These are phyloP conservation scores for Anoplolepis gracilipes DNA, from an alignment of 1,140 invertebrate genomes.

Conservation along the genomic window DNA sequence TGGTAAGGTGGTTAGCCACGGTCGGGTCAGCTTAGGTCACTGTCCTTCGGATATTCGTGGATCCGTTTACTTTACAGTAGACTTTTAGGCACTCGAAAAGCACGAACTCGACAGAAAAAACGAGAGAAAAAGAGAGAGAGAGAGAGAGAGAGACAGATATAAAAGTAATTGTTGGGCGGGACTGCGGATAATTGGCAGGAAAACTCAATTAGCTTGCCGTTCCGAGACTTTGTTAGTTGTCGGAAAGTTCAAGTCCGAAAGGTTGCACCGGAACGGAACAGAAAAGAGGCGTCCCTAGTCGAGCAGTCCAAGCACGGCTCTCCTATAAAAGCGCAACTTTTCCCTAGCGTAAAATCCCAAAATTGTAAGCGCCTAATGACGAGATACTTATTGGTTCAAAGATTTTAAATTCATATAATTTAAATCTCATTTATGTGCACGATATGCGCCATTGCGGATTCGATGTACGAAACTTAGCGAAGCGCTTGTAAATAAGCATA, in stretches of 20 bases:
- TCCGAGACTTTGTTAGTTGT: slow-evolving; percentile 67
- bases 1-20: slow-evolving; percentile 23
- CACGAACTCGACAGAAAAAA: not conserved
- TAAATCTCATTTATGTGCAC: not conserved
- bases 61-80: slow-evolving; percentile 50
- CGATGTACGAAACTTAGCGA: not conserved
- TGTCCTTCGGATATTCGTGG: slow-evolving; percentile 21
- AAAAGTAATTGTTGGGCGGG: slow-evolving; percentile 44
- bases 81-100: slow-evolving; percentile 35
- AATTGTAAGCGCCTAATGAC: not conserved
- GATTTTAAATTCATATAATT: not conserved
- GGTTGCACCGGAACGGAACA: not conserved
- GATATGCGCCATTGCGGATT: not conserved
- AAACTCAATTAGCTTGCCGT: slow-evolving; percentile 71
- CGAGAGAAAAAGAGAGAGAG: not conserved
- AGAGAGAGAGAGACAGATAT: slow-evolving; percentile 14
- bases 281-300: slow-evolving; percentile 7
- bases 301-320: not conserved
- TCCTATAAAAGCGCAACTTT: slow-evolving; percentile 39
- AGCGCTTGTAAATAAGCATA: slow-evolving; percentile 34
- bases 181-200: slow-evolving; percentile 58
- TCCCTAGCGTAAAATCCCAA: not conserved
- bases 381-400: not conserved
- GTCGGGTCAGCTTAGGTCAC: slow-evolving; percentile 21
- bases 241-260: slow-evolving; percentile 28